Percentiles rank a stretch among this genome's conserved stretches.
Evolutionary conservation across 1,140 invertebrate species (phyloP).

Genomic region (Trypoxylus dichotomus): DNA sequence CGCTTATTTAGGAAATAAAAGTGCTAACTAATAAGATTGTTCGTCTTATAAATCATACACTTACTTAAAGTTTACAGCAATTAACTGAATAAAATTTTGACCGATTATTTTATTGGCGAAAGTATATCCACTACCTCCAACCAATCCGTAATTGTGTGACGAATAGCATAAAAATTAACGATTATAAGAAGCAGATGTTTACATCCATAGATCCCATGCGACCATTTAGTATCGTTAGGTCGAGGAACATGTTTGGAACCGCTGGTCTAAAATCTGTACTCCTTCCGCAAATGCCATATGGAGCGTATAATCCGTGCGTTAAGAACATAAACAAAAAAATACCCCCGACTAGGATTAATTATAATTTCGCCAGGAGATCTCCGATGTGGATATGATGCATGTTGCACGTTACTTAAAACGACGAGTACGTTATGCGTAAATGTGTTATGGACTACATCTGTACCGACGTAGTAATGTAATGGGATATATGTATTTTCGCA

Average conservation of each 20-base stretch:
- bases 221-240: too few relatives aligned
- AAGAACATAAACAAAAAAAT: constrained; percentile 14
- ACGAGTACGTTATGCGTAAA: not conserved
- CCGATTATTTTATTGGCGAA: too few relatives aligned
- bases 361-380: constrained; percentile 19
- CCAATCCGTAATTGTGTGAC: too few relatives aligned
- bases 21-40: too few relatives aligned
- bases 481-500: constrained; percentile 6
- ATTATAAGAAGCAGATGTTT: too few relatives aligned
- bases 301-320: constrained; percentile 15
- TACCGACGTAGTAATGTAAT: not conserved
- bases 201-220: too few relatives aligned
- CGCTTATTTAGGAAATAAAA: too few relatives aligned
- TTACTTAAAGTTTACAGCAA: too few relatives aligned
- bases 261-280: constrained; percentile 11
- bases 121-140: too few relatives aligned
- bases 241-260: not conserved
- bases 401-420: not conserved
- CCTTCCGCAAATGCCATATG: constrained; percentile 24
- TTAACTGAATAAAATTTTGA: too few relatives aligned
- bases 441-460: not conserved
- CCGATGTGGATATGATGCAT: not conserved
- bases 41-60: too few relatives aligned
- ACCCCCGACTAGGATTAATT: constrained; percentile 20
- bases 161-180: too few relatives aligned